Evolutionary conservation across 2,113 vertebrate genomes (phyloP), one percentile per base, ranked within the genome.

Genomic region (Dunckerocampus dactyliophorus): DNA sequence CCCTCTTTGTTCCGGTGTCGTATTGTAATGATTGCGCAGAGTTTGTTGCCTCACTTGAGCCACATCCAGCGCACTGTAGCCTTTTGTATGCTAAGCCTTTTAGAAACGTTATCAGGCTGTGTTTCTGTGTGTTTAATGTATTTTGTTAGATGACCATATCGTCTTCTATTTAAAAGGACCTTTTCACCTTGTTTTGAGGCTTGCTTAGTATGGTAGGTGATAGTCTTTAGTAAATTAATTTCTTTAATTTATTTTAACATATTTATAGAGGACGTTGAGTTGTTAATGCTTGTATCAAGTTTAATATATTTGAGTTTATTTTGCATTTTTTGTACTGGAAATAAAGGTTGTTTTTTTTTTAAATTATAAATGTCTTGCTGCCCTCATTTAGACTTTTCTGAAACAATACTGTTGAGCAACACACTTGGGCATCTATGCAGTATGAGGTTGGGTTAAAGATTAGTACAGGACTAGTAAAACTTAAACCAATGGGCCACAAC

Each of bases 161-260:
- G 46, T 48, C 47, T 63, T 80, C 72, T 88, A 84, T 88, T 85
- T 89, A 87, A 87, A 80, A 80, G 67, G 54, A 63, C 56, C 74
- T 55, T 84, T 79, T 77, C 74, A 71, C 75, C 76, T 57, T 62
- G 78, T 88, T 56, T 88, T 78, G 57, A 77, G 65, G 79, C 79
- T 73, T 81, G 76, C 83, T 83, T 88, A 87, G 84, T 77, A 78
- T 79, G 76, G 48, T 85, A 76, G 77, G 71, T 78, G 76, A 81
- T 82, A 14, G 76, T 79, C 82, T 82, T 80, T 85, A 89, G 90
- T 89, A 89, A 87, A 84, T 90, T 89, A 88, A 88, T 85, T 86
- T 85, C 80, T 90, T 88, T 89, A 87, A 90, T 90, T 91, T 92
- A 91, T 92, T 91, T 91, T 90, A 90, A 90, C 75, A 64, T 92